These are phyloP conservation scores for Sinohyriopsis cumingii DNA, from an alignment of 2,888 invertebrate species.

Conservation along the genomic window DNA sequence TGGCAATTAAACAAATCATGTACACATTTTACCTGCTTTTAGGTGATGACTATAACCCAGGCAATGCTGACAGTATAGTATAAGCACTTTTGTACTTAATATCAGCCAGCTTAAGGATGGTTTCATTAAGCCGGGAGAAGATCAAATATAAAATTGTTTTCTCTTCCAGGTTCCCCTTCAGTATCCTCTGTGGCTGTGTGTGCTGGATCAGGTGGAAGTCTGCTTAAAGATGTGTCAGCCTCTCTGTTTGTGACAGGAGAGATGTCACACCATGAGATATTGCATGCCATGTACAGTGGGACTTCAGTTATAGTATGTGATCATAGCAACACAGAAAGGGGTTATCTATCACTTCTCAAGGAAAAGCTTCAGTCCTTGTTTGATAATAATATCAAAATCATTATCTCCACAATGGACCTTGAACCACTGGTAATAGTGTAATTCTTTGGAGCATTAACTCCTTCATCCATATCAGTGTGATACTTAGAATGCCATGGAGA, in stretches of 20 bases:
- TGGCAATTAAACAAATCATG: too few species aligned
- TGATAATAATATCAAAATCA: conserved; percentile 77
- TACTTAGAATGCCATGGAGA: too few species aligned
- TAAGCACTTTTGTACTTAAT: too few species aligned
- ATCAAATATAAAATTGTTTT: background rate
- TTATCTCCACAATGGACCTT: conserved; percentile 82
- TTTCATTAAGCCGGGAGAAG: too few species aligned
- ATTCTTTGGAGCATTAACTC: background rate
- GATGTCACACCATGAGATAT: conserved; percentile 94
- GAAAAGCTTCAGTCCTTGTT: conserved; percentile 56
- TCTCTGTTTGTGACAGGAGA: conserved; percentile 91
- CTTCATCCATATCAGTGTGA: too few species aligned
- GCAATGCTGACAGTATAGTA: too few species aligned
- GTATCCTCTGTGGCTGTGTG: conserved; percentile 83
- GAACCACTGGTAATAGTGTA: conserved; percentile 85
- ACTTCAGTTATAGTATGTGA: conserved; percentile 89
- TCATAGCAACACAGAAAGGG: conserved; percentile 94
- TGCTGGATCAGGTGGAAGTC: conserved; percentile 89
- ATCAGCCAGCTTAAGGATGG: too few species aligned
- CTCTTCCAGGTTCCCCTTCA: conserved; percentile 14
- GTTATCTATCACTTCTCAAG: conserved; percentile 82
- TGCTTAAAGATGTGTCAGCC: conserved; percentile 81
- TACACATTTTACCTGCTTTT: too few species aligned
- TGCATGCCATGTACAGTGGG: conserved; percentile 87
- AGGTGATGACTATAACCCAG: too few species aligned